Conservation (phyloP, 2,888 invertebrate genomes). For the Oligia latruncula region DNA sequence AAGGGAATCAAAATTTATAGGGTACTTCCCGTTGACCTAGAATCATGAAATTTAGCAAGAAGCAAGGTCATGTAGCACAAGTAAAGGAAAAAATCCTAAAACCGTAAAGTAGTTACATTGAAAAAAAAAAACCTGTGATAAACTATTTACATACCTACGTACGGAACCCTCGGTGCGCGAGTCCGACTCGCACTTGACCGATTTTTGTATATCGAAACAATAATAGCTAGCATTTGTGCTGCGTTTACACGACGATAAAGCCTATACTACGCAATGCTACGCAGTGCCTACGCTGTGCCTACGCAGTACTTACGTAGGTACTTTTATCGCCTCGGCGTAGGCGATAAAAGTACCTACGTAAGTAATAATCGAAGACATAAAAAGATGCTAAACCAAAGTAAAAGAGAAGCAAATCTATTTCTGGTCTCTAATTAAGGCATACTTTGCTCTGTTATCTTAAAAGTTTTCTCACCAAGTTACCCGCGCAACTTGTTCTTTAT, state of each 20-base stretch:
- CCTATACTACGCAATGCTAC: not conserved
- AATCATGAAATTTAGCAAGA: too few relatives aligned
- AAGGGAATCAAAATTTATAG: too few relatives aligned
- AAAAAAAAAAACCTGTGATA: too few relatives aligned
- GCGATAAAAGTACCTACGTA: too few relatives aligned
- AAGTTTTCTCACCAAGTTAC: constrained; percentile 53
- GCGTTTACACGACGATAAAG: not conserved
- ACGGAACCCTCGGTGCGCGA: too few relatives aligned
- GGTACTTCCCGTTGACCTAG: too few relatives aligned
- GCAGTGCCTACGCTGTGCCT: not conserved
- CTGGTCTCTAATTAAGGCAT: constrained; percentile 39
- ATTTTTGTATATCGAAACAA: not conserved
- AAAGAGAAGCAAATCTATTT: constrained; percentile 10
- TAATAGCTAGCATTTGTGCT: not conserved
- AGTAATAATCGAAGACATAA: not conserved
- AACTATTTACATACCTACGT: too few relatives aligned
- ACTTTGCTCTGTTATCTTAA: constrained; percentile 38
- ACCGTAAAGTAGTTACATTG: too few relatives aligned
- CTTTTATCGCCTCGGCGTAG: not conserved
- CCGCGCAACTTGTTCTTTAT: constrained; percentile 49
- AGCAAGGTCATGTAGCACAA: too few relatives aligned
- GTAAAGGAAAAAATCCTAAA: too few relatives aligned
- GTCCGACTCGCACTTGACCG: too few relatives aligned
- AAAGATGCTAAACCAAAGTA: not conserved
- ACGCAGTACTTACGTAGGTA: not conserved